Evolutionary conservation across 2,797 vertebrate genomes (phyloP).

Genomic region (Selene dorsalis): DNA sequence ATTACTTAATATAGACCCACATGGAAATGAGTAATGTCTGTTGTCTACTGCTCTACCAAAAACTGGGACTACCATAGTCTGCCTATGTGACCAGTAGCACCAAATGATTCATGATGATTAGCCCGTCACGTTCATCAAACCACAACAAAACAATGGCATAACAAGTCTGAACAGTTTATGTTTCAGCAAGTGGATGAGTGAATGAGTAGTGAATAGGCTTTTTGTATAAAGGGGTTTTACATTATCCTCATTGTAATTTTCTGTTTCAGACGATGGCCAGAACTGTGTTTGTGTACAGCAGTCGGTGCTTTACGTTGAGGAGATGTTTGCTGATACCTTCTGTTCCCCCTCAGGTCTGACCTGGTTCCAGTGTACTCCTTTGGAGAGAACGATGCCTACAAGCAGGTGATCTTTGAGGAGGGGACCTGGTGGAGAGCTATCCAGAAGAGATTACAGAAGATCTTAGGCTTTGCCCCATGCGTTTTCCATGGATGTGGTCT

Average conservation of each 20-base stretch:
- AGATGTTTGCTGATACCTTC: background rate
- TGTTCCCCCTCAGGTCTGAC: constrained; percentile 86
- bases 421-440: constrained; percentile 88
- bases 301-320: background rate
- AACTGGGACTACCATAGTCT: background rate
- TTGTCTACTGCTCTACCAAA: background rate
- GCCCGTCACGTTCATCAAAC: background rate
- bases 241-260: too few species aligned
- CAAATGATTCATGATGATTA: background rate
- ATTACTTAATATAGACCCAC: background rate
- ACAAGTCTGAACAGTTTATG: background rate
- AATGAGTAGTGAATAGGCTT: background rate
- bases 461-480: constrained; percentile 95
- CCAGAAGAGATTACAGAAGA: constrained; percentile 94
- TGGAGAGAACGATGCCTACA: constrained; percentile 95
- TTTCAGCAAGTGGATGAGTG: too few species aligned
- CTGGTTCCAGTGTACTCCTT: constrained; percentile 97
- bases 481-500: constrained; percentile 94
- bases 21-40: background rate
- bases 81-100: background rate
- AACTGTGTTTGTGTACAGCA: too few species aligned
- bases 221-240: background rate
- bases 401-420: constrained; percentile 95
- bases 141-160: background rate
- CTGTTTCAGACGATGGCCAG: too few species aligned